Base-by-base conservation (phyloP, 2,888 invertebrate species). In the Mermis nigrescens region DNA sequence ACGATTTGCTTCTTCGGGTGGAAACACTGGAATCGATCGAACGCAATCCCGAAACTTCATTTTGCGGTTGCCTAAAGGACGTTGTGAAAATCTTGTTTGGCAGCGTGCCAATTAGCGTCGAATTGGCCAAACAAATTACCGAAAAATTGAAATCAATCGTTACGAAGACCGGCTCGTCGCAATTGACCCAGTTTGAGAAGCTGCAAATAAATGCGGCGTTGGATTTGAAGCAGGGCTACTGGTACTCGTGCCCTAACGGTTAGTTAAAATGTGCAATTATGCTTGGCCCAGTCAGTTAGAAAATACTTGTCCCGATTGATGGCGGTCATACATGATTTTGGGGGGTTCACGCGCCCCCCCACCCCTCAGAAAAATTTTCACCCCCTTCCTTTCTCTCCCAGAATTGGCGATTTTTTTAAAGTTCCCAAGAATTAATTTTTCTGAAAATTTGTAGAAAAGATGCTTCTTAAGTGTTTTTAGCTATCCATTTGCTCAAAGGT, bases 181-280 rank as follows among this genome's bases (percentile, higher is more conserved):
- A n/a, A n/a, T n/a, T n/a, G n/a, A n/a, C n/a, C n/a, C n/a, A 76
- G 1, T 63, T 65, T 4, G 82, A 82, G 68, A 73, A 77, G 46
- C 66, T 70, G 26, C 68, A 79, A 73, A 78, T 83, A 55, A 76
- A 81, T 0, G 66, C 70, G 65, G 82, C 81, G 0, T 76, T 82
- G 63, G 78, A 76, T 0, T 66, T 81, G 31, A 72, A 68, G 51
- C 74, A 76, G 54, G 83, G 82, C 0, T 80, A 80, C 66, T 84
- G 84, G 83, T 83, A 76, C 70, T 81, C 81, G 69, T 84, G 84
- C 72, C 80, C 80, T 0, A 82, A 83, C 65, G 82, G 73, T 72
- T 62, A 62, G 61, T 60, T 32, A 29, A 51, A 12, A 26, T 22
- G 46, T 28, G 82, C n/a, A n/a, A n/a, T n/a, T n/a, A n/a, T n/a